Base-by-base conservation (phyloP, 2,113 vertebrate species). In the Gracilinanus agilis region DNA sequence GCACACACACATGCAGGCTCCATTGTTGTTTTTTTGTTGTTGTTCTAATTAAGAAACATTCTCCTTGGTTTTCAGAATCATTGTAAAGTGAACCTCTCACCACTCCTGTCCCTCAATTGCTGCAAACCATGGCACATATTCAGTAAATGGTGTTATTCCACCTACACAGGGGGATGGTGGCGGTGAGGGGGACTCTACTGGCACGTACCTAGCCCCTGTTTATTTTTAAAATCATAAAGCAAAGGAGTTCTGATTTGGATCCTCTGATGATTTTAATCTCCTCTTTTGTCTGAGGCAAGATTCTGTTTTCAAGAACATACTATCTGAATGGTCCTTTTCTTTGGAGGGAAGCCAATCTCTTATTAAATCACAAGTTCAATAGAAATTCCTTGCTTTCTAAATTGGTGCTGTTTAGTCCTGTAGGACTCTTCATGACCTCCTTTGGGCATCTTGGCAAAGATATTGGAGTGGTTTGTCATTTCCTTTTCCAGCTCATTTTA, bases 301-400 rank as follows among this genome's bases (percentile, higher is more conserved):
- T 12, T 27, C 44, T 25, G 24, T 19, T 2, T 96, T 93, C 67
- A 92, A 93, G 54, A 93, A 95, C 1, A 0, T 24, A 53, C 91
- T 16, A 5, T 53, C 44, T 53, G 56, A 44, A 93, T 91, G 53
- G 49, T 27, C 55, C 49, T 94, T 29, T 44, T 29, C 3, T 90
- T 24, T 23, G 24, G 16, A 40, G 88, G 49, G 89, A 97, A 92
- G 58, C 19, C 13, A 29, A 54, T 34, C 44, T 94, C 58, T 83
- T 93, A 1, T 88, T 25, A 88, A 67, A 92, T 75, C 9, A 89
- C 23, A 94, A 95, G 88, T 3, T 10, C 88, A 34, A 44, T 58
- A 21, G 7, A 12, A 24, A 13, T 61, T 88, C 40, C 90, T 53
- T 55, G 24, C 44, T 96, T 94, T 97, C 91, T 88, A 96, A 96